Evolutionary conservation across 2,797 vertebrate genomes (phyloP).

Genomic region (Parauchenoglanis ngamensis): DNA sequence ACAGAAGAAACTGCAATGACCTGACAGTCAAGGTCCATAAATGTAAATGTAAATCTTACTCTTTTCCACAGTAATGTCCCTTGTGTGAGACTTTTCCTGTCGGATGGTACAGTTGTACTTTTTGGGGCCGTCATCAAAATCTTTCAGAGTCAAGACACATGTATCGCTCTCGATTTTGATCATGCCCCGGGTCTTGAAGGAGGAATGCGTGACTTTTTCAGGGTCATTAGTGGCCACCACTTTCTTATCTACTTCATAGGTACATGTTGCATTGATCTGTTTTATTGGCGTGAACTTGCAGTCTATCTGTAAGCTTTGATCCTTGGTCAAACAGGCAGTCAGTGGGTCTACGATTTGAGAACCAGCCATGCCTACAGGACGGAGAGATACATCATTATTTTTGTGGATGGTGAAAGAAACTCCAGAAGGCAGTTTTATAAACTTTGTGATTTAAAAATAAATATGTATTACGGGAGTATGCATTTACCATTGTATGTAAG

Average conservation of each 20-base stretch:
- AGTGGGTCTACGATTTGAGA: constrained; percentile 67
- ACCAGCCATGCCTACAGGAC: constrained; percentile 65
- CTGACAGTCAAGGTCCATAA: neutral
- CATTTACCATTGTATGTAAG: neutral
- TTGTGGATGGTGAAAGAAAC: neutral
- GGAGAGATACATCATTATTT: constrained; percentile 16
- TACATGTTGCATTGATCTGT: constrained; percentile 61
- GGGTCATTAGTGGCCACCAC: constrained; percentile 66
- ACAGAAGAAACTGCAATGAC: neutral
- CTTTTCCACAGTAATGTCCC: constrained; percentile 66
- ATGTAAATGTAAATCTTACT: constrained; percentile 61
- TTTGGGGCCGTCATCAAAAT: constrained; percentile 60
- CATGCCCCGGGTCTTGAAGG: constrained; percentile 64
- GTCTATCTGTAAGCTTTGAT: constrained; percentile 66
- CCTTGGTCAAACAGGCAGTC: constrained; percentile 65
- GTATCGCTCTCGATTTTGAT: constrained; percentile 55
- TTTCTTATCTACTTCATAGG: constrained; percentile 61
- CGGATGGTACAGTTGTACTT: constrained; percentile 71
- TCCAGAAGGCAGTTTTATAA: neutral
- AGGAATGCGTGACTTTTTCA: constrained; percentile 54
- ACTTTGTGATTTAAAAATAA: neutral
- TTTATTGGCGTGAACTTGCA: constrained; percentile 64
- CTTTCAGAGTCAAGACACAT: constrained; percentile 66
- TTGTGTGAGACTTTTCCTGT: constrained; percentile 29
- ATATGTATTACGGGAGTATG: neutral